Base-by-base conservation (phyloP, 2,888 invertebrate species). In the Agrotis clavis region DNA sequence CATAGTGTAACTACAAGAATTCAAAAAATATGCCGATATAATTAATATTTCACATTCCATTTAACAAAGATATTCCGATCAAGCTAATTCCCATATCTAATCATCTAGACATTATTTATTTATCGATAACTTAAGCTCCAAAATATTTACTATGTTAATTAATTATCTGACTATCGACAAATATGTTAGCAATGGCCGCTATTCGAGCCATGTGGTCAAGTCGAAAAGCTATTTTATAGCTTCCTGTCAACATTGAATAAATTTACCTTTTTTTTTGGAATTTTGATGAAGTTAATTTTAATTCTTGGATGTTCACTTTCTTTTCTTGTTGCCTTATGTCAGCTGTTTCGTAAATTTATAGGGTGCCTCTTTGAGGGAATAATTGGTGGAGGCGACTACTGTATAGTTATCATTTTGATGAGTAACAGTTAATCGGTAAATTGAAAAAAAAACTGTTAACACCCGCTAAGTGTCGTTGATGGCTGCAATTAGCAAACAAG, bases 191-290 rank as follows among this genome's bases (percentile, higher is more conserved):
- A 82, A 81, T 70, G 75, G 65, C 74, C 61, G 60, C 63, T 70
- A 56, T 84, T 57, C 62, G 19, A 68, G 71, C 76, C 88, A 87
- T 88, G 82, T 87, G 87, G 82, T 82, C 77, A 71, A 61, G 71
- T 76, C 78, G 74, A 70, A 73, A 77, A 72, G 74, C 66, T 78
- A 84, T 80, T 88, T 88, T 89, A 89, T 89, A 66, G 77, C 81
- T 88, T 90, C 89, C 89, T 86, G 88, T 81, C 83, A 82, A 79
- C 82, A 77, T 74, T 41, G 69, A 65, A 82, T 81, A 81, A 75
- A 74, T 82, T 85, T 67, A 67, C n/a, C 56, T 68, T 72, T 77
- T 84, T 71, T 74, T 62, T 67, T 61, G 74, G 76, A 76, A 79
- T 81, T 77, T 69, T 67, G 63, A 74, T 74, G 30, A 51, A 79